Percentiles rank a stretch among this genome's conserved stretches.
phyloP scores from a whole-genome alignment of 2,113 vertebrate genomes.

The Apteryx mantelli region DNA sequence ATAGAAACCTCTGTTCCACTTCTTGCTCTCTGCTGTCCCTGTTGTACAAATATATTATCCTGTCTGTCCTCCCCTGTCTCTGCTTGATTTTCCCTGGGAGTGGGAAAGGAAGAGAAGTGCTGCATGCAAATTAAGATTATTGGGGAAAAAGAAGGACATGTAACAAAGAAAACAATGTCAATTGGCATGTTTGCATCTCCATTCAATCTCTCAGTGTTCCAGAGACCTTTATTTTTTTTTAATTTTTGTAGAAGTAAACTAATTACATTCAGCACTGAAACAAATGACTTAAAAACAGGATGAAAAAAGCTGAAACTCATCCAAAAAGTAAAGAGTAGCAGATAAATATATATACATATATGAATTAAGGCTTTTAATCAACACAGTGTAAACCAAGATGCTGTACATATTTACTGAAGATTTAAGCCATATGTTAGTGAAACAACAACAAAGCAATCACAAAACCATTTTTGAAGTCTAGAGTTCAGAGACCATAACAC shows the following conservation, averaged over 20 bases:
- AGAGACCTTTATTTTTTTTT: neutral
- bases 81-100: accelerated
- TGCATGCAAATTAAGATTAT: neutral
- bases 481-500: neutral
- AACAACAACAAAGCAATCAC: neutral
- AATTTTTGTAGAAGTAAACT: neutral
- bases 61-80: neutral
- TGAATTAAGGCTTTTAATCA: neutral
- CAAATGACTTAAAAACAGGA: neutral
- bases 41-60: neutral
- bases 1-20: neutral
- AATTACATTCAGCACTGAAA: neutral
- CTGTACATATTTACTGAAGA: neutral
- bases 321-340: neutral
- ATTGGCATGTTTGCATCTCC: neutral
- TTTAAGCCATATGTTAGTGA: neutral
- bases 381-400: neutral
- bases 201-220: neutral
- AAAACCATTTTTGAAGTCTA: neutral
- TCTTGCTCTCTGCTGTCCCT: neutral
- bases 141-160: neutral
- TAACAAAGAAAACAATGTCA: neutral
- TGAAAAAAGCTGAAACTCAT: neutral
- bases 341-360: neutral
- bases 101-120: neutral